Percentiles rank a stretch among this genome's conserved stretches.
phyloP scores from a whole-genome alignment of 2,888 invertebrate species.

The Clostera curtula region DNA sequence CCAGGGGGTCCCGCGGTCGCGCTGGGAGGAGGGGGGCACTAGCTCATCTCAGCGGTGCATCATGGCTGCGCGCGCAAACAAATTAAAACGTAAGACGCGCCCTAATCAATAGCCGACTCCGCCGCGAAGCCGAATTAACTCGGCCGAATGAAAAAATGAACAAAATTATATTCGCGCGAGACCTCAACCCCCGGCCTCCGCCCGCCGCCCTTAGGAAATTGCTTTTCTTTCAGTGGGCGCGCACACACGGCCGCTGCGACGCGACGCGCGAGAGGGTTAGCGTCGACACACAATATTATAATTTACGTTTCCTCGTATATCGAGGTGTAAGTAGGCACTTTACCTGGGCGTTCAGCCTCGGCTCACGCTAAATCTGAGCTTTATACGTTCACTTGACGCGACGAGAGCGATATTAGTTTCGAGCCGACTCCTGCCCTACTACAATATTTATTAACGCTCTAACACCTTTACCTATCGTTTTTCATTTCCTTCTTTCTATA shows the following conservation, averaged over 20 bases:
- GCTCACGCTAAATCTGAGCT: conserved; percentile 73
- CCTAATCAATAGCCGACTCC: conserved; percentile 74
- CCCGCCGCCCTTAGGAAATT: conserved; percentile 67
- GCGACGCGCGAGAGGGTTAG: conserved; percentile 64
- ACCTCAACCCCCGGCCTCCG: conserved; percentile 50
- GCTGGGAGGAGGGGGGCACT: conserved; percentile 23
- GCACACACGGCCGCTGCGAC: conserved; percentile 55
- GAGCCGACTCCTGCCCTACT: conserved; percentile 65
- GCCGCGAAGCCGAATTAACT: conserved; percentile 73
- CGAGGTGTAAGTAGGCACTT: conserved; percentile 72
- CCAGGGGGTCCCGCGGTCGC: conserved; percentile 25
- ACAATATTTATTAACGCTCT: conserved; percentile 70
- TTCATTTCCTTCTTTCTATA: conserved; percentile 40
- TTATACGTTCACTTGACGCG: conserved; percentile 75
- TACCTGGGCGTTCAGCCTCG: conserved; percentile 70
- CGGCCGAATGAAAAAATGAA: conserved; percentile 75
- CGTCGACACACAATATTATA: conserved; percentile 73
- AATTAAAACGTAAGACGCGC: conserved; percentile 75
- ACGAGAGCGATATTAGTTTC: conserved; percentile 73
- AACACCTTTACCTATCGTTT: conserved; percentile 36
- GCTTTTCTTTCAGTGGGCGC: conserved; percentile 75
- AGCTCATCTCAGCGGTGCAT: conserved; percentile 67
- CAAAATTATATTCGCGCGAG: conserved; percentile 75
- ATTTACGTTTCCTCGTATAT: conserved; percentile 74
- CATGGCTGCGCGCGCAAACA: conserved; percentile 73